Evolutionary conservation across 2,888 invertebrate genomes (phyloP).

Genomic region (Tineola bisselliella): DNA sequence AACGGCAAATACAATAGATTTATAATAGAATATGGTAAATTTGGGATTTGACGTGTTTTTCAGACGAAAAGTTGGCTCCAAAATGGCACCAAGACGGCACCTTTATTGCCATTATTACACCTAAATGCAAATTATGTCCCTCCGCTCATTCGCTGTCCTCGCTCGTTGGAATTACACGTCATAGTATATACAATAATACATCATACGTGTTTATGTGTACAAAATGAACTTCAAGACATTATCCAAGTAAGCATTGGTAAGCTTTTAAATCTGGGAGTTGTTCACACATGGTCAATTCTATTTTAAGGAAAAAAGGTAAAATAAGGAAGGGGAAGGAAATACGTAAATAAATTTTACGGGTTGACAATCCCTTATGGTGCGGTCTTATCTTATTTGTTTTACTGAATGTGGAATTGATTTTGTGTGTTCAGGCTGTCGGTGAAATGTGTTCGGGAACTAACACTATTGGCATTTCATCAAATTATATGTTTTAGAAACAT

Average conservation of each 20-base stretch:
- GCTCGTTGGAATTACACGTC: too few species aligned
- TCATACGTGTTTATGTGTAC: neutral
- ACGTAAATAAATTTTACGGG: constrained; percentile 13
- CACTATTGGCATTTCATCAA: too few species aligned
- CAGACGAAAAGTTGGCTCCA: too few species aligned
- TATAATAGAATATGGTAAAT: too few species aligned
- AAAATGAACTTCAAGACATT: neutral
- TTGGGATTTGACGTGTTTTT: too few species aligned
- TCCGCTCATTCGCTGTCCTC: neutral
- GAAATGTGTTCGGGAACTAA: too few species aligned
- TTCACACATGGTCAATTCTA: neutral
- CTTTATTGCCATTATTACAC: too few species aligned
- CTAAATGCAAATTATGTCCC: neutral
- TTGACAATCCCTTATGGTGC: constrained; percentile 10
- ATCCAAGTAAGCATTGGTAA: neutral
- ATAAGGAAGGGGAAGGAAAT: neutral
- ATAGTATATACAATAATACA: too few species aligned
- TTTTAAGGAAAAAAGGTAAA: neutral
- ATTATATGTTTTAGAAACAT: too few species aligned
- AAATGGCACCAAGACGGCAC: too few species aligned
- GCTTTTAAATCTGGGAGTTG: neutral
- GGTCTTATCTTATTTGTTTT: constrained; percentile 12
- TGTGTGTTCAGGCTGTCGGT: neutral
- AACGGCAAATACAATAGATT: too few species aligned
- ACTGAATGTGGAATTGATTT: constrained; percentile 3